These are phyloP conservation scores for Cotesia vestalis DNA, from an alignment of 1,140 invertebrate genomes.

Conservation along the genomic window DNA sequence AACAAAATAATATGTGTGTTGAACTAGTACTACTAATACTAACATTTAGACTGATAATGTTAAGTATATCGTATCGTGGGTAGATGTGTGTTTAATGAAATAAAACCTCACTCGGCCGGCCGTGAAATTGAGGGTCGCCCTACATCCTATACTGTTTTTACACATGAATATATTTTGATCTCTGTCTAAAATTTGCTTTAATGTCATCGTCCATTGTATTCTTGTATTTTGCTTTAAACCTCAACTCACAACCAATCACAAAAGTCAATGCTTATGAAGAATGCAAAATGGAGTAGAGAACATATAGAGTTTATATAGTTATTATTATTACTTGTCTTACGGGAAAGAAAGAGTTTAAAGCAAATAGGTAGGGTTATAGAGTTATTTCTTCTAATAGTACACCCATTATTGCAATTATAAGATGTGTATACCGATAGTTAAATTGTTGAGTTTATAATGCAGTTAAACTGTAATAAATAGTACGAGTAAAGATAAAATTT, in stretches of 20 bases:
- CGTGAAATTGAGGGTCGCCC: constrained; percentile 53
- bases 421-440: too few species aligned
- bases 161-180: constrained; percentile 19
- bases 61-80: constrained; percentile 12
- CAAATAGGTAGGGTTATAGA: background rate
- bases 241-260: background rate
- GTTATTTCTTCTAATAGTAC: too few species aligned
- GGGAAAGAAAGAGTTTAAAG: background rate
- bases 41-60: background rate
- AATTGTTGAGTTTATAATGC: too few species aligned
- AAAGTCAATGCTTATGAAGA: background rate
- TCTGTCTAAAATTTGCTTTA: constrained; percentile 17
- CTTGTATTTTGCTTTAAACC: constrained; percentile 1
- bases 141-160: too few species aligned
- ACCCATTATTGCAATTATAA: too few species aligned
- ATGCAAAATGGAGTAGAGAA: too few species aligned
- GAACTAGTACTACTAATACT: too few species aligned
- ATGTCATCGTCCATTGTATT: constrained; percentile 8
- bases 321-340: constrained; percentile 6
- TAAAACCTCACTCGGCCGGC: constrained; percentile 41
- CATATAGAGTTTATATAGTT: background rate
- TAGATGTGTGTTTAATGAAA: background rate
- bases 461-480: too few species aligned
- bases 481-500: background rate
- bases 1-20: too few species aligned